These are phyloP conservation scores for Orientallactaga bullata DNA, from an alignment of 2,113 vertebrate genomes.

Conservation along the genomic window DNA sequence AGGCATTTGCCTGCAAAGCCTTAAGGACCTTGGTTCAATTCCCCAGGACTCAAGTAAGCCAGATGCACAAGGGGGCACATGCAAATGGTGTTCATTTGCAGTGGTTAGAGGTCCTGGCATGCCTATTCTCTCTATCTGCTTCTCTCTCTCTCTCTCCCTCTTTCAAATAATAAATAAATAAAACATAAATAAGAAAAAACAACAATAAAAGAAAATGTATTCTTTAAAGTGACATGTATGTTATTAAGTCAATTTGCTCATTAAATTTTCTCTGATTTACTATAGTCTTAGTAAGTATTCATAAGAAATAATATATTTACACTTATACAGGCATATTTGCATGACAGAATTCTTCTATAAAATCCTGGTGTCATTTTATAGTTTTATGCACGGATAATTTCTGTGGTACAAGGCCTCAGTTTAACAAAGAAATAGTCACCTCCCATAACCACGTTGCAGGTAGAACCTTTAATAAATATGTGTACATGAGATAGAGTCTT, in stretches of 20 bases:
- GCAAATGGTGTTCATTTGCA: too few relatives aligned
- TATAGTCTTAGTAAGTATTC: neutral
- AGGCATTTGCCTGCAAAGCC: too few relatives aligned
- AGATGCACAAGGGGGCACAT: too few relatives aligned
- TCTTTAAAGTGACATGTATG: neutral
- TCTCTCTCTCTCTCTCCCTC: too few relatives aligned
- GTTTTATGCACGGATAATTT: slow-evolving; percentile 3
- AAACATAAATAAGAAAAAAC: too few relatives aligned
- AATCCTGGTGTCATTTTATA: neutral
- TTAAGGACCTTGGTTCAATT: too few relatives aligned
- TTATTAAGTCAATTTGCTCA: neutral
- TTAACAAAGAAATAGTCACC: slow-evolving; percentile 1
- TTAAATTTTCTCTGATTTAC: neutral
- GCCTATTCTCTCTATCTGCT: too few relatives aligned
- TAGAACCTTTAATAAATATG: neutral
- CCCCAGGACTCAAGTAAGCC: too few relatives aligned
- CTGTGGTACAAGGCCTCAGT: neutral
- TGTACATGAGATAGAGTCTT: neutral
- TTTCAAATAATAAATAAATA: too few relatives aligned
- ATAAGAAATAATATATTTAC: neutral
- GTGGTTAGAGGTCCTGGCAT: too few relatives aligned
- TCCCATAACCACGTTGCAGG: neutral
- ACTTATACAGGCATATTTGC: neutral
- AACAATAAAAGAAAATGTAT: too few relatives aligned
- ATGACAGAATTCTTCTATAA: neutral